Evolutionary conservation across 1,140 invertebrate genomes (phyloP), one percentile per base, ranked within the genome.

Genomic region (Drosophila littoralis): DNA sequence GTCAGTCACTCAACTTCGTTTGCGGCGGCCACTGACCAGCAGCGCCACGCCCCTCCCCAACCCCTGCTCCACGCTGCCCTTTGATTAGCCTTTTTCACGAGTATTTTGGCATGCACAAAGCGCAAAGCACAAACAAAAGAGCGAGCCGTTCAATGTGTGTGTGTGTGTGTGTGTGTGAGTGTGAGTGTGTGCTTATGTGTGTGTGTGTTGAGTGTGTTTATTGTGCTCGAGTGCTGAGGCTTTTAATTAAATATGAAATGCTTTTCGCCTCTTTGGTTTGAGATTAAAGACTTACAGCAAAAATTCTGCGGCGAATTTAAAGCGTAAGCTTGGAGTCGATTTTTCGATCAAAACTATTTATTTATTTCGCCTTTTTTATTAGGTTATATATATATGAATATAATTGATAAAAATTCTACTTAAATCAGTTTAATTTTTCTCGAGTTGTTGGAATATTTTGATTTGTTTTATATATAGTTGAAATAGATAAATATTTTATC

Each of bases 81-180:
- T 12, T 52, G 42, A 43, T 48, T 38, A 46, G 59, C 71, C 46
- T 67, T 73, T 71, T 78, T 86, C 43, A 74, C 66, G 35, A 50
- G 51, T 63, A 81, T 81, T 86, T 86, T 86, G 75, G 79, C 75
- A 86, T 81, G 72, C 83, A 86, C 81, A 85, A 85, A 85, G 81
- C 74, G 58, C 63, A 78, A 67, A 81, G 66, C 69, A 61, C 64
- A 79, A 81, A 86, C 79, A 86, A 86, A 86, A 72, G 79, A 51
- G 51, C 40, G 36, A 48, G 35, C 1, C n/a, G 22, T 36, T 60
- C 36, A 22, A 38, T 38, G 6, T 35, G 15, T 36, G 28, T 17
- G 38, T 43, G 46, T 63, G 22, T 57, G 22, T 58, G 42, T 50
- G 33, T 67, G 57, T 59, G 36, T 45, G 38, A 42, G 40, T 59